phyloP scores from a whole-genome alignment of 2,888 invertebrate species.

The Sialis lutaria region DNA sequence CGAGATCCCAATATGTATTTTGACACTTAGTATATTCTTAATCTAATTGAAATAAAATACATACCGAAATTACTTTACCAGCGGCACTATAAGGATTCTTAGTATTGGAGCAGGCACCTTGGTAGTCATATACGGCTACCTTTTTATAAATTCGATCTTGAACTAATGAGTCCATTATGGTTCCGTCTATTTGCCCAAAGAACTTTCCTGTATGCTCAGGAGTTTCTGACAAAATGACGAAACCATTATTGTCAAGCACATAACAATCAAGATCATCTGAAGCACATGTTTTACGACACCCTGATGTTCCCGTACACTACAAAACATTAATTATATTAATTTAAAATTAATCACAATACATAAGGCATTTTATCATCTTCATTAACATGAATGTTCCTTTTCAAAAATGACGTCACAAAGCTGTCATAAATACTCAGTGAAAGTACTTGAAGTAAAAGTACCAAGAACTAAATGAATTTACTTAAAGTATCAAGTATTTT shows the following conservation, averaged over 20 bases:
- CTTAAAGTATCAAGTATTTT: too few relatives aligned
- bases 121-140: slow-evolving; percentile 74
- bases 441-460: too few relatives aligned
- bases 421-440: too few relatives aligned
- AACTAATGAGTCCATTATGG: slow-evolving; percentile 84
- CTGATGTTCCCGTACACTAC: slow-evolving; percentile 51
- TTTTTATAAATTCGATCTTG: slow-evolving; percentile 82
- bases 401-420: too few relatives aligned
- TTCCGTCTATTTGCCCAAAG: slow-evolving; percentile 87
- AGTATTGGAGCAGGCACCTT: slow-evolving; percentile 64
- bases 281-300: slow-evolving; percentile 70
- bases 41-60: slow-evolving; percentile 3
- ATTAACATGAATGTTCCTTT: too few relatives aligned
- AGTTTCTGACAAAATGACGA: slow-evolving; percentile 79
- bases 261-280: slow-evolving; percentile 83
- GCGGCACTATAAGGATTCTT: slow-evolving; percentile 44
- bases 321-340: too few relatives aligned
- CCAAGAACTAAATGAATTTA: too few relatives aligned
- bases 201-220: slow-evolving; percentile 76
- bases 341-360: too few relatives aligned
- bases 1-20: too few relatives aligned
- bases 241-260: slow-evolving; percentile 86
- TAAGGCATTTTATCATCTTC: too few relatives aligned
- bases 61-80: slow-evolving; percentile 24
- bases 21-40: not conserved